Evolutionary conservation across 2,888 invertebrate species (phyloP).

Genomic region (Chrysolina americana): DNA sequence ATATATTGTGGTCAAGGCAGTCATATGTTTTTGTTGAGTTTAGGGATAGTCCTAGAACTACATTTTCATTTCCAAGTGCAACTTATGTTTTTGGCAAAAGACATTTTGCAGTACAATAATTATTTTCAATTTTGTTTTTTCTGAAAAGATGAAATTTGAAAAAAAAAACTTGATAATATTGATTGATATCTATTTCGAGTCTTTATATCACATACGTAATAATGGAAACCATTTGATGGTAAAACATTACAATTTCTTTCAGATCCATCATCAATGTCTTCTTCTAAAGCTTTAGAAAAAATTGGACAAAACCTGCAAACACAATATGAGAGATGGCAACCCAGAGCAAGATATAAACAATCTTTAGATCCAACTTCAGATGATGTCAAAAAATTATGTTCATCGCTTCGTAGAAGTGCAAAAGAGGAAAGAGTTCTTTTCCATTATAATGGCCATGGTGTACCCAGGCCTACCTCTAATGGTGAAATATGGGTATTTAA

Average conservation of each 20-base stretch:
- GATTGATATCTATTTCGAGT: too few species aligned
- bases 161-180: too few species aligned
- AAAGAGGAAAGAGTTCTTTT: slow-evolving; percentile 98
- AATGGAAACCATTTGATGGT: slow-evolving; percentile 21
- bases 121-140: too few species aligned
- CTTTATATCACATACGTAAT: not conserved
- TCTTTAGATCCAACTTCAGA: slow-evolving; percentile 97
- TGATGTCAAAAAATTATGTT: slow-evolving; percentile 97
- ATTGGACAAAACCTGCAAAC: slow-evolving; percentile 93
- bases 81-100: too few species aligned
- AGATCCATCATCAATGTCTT: slow-evolving; percentile 91
- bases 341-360: slow-evolving; percentile 96
- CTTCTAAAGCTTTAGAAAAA: slow-evolving; percentile 92
- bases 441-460: slow-evolving; percentile 99
- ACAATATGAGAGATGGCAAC: slow-evolving; percentile 99
- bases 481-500: slow-evolving; percentile 99
- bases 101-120: too few species aligned
- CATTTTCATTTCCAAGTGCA: too few species aligned
- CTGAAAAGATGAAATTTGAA: too few species aligned
- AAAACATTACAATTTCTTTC: slow-evolving; percentile 48
- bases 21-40: too few species aligned
- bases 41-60: too few species aligned
- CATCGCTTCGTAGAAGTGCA: slow-evolving; percentile 93
- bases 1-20: too few species aligned
- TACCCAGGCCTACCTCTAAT: slow-evolving; percentile 97